Conservation (phyloP, 2,113 vertebrate genomes). For the Pristiophorus japonicus region DNA sequence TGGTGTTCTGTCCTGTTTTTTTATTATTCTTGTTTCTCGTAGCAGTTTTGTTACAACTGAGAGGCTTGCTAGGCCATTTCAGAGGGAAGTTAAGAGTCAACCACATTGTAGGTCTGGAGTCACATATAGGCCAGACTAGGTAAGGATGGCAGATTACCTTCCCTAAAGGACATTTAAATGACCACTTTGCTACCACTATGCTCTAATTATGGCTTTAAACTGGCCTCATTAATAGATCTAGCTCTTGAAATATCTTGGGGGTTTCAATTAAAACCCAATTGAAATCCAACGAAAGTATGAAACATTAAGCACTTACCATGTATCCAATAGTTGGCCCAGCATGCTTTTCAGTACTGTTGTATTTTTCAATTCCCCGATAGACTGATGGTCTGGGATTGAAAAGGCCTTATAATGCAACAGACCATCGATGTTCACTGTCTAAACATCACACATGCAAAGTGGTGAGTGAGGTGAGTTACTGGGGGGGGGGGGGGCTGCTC, state of each 20-base stretch:
- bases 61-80: no score
- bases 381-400: background rate
- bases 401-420: background rate
- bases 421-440: background rate
- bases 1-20: no score
- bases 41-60: no score
- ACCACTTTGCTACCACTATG: no score
- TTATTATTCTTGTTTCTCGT: no score
- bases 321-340: background rate
- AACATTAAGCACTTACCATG: background rate
- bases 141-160: no score
- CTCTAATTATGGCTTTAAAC: background rate
- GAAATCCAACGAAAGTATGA: background rate
- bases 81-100: no score
- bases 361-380: background rate
- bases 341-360: background rate
- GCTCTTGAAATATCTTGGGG: background rate
- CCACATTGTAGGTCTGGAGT: no score
- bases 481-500: background rate
- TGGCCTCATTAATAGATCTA: background rate
- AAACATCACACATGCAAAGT: background rate
- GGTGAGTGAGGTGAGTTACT: background rate
- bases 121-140: no score
- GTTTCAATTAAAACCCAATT: background rate
- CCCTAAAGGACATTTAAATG: no score